Evolutionary conservation across 53 echinoderm and acorn worm species (phyloP), one percentile per base, ranked within the genome.

Genomic region (Paelopatides confundens): DNA sequence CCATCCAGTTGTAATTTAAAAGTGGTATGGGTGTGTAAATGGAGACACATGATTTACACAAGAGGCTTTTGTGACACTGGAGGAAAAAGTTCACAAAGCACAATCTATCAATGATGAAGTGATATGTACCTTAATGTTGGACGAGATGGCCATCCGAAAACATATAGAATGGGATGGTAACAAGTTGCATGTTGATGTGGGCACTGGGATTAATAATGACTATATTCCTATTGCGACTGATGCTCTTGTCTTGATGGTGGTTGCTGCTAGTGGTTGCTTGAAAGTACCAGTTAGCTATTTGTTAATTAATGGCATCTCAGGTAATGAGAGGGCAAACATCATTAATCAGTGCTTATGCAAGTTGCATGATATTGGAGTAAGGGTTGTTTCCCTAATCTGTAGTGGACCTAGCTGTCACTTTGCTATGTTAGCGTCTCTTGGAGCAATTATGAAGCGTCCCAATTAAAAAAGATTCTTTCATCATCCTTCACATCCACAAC

Each of bases 121-220:
- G 5, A 31, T 93, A 2, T 87, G 93, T 68, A 52, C 85, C 8
- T 54, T 93, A 15, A 93, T 93, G 93, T 10, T 93, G 5, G 90
- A 90, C 85, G 93, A 93, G 28, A 93, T 93, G 90, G 85, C 93
- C 2, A 90, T 93, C 12, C 87, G 51, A 18, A 84, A 93, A 62
- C 88, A 90, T 35, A 35, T 93, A 34, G 66, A 78, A 21, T 90
- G 85, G 85, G 84, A 77, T 51, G 87, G 90, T 15, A 21, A 62
- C 9, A 87, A 67, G 52, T 66, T 63, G 21, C 66, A 84, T 28
- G 93, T 87, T 1, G 82, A 90, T 66, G 90, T 90, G 2, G 90
- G 87, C 66, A 50, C 90, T n/a, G 87, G 62, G 1, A 51, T 46
- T 32, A 30, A 77, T 2, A 88, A 92, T 86, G 85, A 84, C 35